Evolutionary conservation across 1,140 invertebrate species (phyloP).

Genomic region (Eupristina koningsbergeri): DNA sequence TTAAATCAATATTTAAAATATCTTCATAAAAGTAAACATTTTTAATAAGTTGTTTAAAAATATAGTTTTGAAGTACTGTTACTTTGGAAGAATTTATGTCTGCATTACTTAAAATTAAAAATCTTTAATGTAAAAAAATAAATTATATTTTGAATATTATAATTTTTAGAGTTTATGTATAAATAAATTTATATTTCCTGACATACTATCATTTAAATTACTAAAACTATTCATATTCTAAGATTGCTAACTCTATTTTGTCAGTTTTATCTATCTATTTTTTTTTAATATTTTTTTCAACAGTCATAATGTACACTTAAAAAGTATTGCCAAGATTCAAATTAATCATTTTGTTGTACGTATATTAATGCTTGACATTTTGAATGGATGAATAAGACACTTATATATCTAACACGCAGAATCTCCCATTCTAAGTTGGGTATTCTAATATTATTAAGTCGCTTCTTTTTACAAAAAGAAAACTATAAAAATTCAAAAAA

Average conservation of each 20-base stretch:
- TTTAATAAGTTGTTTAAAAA: neutral
- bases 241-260: neutral
- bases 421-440: neutral
- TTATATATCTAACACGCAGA: neutral
- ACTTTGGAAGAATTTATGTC: too few relatives aligned
- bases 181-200: too few relatives aligned
- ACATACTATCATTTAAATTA: too few relatives aligned
- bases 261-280: neutral
- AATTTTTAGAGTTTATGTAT: neutral
- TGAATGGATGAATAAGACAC: neutral
- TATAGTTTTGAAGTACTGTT: neutral
- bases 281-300: neutral
- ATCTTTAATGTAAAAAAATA: neutral
- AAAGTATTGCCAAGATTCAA: neutral
- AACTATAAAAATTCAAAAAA: neutral
- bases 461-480: neutral
- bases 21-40: neutral
- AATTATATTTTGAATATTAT: neutral
- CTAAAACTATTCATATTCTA: too few relatives aligned
- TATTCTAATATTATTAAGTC: neutral
- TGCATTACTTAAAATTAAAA: neutral
- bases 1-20: neutral
- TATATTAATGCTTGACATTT: conserved; percentile 11
- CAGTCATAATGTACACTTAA: neutral
- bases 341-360: neutral